Conservation (phyloP, 2,888 invertebrate species). For the Patella ulyssiponensis region DNA sequence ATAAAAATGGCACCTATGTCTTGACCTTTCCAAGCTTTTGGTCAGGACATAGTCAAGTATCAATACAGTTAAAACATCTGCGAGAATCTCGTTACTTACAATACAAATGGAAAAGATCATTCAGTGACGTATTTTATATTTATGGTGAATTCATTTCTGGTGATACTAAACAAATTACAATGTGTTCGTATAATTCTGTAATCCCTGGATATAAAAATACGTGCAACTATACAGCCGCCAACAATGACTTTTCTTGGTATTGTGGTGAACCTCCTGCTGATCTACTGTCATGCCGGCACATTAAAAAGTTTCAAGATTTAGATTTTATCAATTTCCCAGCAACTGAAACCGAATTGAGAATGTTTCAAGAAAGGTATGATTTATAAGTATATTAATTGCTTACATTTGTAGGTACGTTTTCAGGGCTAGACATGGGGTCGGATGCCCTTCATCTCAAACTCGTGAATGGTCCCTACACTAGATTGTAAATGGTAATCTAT, state of each 20-base stretch:
- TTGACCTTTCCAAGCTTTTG: not conserved
- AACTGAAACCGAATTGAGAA: too few species aligned
- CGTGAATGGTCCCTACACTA: too few species aligned
- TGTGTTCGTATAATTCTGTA: not conserved
- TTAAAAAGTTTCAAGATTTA: too few species aligned
- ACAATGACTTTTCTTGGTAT: not conserved
- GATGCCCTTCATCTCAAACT: too few species aligned
- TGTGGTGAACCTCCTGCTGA: not conserved
- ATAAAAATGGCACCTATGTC: not conserved
- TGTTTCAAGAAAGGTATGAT: too few species aligned
- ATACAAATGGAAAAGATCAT: not conserved
- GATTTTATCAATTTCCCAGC: too few species aligned
- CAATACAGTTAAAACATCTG: not conserved
- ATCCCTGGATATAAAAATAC: not conserved
- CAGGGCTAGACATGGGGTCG: too few species aligned
- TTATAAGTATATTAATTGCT: too few species aligned
- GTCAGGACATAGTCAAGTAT: not conserved
- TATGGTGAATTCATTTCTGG: not conserved
- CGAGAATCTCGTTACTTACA: not conserved
- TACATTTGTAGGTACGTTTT: too few species aligned
- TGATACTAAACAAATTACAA: not conserved
- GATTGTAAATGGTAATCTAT: too few species aligned
- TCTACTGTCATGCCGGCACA: too few species aligned
- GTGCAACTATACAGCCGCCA: not conserved
- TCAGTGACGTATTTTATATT: not conserved